phyloP scores from a whole-genome alignment of 2,113 vertebrate genomes.

The Psilopsiagon aymara region DNA sequence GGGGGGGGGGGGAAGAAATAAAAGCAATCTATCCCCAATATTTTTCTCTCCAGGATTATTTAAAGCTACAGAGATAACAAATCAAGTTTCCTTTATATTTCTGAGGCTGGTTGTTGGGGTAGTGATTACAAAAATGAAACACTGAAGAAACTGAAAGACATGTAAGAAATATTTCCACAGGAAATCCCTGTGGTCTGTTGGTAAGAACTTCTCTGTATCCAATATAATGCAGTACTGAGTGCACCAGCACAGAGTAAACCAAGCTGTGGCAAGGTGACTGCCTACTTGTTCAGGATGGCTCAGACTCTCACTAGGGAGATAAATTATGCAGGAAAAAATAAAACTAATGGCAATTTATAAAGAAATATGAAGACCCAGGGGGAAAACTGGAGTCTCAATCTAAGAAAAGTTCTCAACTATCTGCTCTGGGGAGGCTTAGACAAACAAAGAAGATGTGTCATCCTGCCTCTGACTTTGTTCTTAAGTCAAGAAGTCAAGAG shows the following conservation, averaged over 20 bases:
- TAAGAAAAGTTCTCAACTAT: not conserved
- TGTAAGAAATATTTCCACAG: conserved; percentile 12
- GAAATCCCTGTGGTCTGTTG: not conserved
- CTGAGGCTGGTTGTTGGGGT: not conserved
- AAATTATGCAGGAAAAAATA: not conserved
- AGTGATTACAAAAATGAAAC: not conserved
- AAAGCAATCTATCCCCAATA: not conserved
- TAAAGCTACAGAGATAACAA: conserved; percentile 18
- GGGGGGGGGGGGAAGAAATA: not conserved
- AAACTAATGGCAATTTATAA: not conserved
- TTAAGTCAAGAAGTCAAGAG: conserved; percentile 8
- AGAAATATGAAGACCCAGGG: not conserved
- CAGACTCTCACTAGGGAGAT: not conserved
- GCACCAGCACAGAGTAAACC: not conserved
- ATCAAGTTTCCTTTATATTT: not conserved
- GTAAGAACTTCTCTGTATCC: not conserved
- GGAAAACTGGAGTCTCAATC: not conserved
- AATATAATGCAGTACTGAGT: not conserved
- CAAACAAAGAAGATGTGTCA: not conserved
- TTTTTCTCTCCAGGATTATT: conserved; percentile 33
- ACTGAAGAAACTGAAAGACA: conserved; percentile 20
- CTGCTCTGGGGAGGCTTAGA: not conserved
- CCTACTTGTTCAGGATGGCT: not conserved
- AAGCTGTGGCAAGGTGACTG: not conserved
- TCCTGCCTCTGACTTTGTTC: not conserved